These are phyloP conservation scores for Ochropacha duplaris DNA, from an alignment of 2,888 invertebrate species.

Conservation along the genomic window DNA sequence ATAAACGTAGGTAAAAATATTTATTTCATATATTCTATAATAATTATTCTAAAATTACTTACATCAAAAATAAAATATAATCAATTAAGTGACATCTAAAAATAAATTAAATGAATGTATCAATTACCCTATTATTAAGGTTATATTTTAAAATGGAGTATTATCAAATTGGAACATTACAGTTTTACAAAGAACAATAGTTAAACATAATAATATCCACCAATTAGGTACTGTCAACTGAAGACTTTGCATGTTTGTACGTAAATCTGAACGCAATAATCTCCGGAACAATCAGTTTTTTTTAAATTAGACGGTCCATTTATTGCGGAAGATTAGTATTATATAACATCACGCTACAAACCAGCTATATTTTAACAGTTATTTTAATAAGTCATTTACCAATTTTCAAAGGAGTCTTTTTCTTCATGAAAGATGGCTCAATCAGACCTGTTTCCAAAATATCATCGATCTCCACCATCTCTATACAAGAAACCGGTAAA, in stretches of 20 bases:
- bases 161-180: background rate
- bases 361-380: no score
- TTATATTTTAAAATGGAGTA: background rate
- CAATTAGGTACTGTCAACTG: no score
- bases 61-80: background rate
- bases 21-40: background rate
- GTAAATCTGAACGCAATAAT: no score
- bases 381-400: no score
- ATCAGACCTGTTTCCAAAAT: constrained; percentile 31
- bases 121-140: background rate
- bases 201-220: no score
- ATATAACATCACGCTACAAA: no score
- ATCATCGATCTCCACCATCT: constrained; percentile 40
- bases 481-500: constrained; percentile 47
- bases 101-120: constrained; percentile 2
- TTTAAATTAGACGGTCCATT: background rate
- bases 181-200: no score
- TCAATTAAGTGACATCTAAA: background rate
- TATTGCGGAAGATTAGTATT: no score
- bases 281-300: no score
- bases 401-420: constrained; percentile 12
- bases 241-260: no score
- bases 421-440: constrained; percentile 15
- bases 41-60: background rate
- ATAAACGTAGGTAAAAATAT: background rate